Conservation (phyloP, 2,888 invertebrate species). For the Diaphora mendica region DNA sequence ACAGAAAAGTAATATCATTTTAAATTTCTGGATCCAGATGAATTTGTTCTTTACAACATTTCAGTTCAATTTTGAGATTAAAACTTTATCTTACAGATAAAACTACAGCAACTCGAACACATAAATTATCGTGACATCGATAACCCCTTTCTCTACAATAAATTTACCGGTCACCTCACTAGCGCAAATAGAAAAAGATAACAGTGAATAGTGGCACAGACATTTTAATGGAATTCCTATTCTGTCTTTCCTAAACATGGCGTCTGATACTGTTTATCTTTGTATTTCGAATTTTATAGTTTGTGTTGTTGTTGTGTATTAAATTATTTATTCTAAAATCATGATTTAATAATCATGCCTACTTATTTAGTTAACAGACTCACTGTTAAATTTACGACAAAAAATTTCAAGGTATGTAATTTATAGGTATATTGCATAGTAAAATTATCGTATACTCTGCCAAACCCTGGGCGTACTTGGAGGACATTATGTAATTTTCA, state of each 20-base stretch:
- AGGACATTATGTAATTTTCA: too few relatives aligned
- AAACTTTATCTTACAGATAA: not conserved
- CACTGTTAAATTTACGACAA: too few relatives aligned
- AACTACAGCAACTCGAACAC: conserved; percentile 1
- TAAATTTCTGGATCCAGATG: too few relatives aligned
- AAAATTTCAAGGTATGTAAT: too few relatives aligned
- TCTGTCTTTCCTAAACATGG: conserved; percentile 53
- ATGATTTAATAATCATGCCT: too few relatives aligned
- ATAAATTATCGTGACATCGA: conserved; percentile 38
- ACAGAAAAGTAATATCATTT: too few relatives aligned
- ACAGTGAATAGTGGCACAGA: conserved; percentile 62
- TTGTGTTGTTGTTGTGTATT: conserved; percentile 20
- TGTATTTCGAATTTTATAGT: conserved; percentile 45
- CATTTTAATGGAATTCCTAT: conserved; percentile 72
- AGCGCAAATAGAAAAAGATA: conserved; percentile 66
- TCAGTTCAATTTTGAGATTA: not conserved
- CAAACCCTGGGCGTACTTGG: too few relatives aligned
- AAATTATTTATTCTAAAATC: conserved; percentile 6
- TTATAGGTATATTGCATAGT: too few relatives aligned
- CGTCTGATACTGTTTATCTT: conserved; percentile 55
- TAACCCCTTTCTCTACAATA: conserved; percentile 28
- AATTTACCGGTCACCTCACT: conserved; percentile 48
- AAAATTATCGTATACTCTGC: too few relatives aligned
- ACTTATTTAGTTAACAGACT: not conserved
- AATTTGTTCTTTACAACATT: not conserved